Evolutionary conservation across 2,888 invertebrate species (phyloP), one percentile per base, ranked within the genome.

Genomic region (Heliconius ismenius): DNA sequence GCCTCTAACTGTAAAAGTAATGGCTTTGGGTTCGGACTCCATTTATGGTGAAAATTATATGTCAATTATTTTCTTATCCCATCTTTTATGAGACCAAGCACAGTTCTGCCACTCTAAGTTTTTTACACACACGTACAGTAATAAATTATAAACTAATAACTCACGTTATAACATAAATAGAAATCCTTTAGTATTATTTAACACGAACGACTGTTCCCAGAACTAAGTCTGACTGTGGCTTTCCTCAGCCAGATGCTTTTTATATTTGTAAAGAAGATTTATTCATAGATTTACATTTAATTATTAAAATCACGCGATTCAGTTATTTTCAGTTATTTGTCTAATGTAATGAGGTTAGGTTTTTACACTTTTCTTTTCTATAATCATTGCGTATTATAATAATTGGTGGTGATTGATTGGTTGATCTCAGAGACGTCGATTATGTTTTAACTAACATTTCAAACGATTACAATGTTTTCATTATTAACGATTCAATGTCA

Each of bases 211-310:
- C 39, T 73, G 39, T 43, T 39, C 43, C 39, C 21, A 63, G 43
- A 26, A 26, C 26, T 73, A 15, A n/a, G 1, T 63, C 28, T 62
- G 62, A 73, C 39, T 73, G 60, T 63, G 26, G 4, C 26, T 26
- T 70, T 70, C 18, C 69, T 77, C 54, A 39, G 21, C 64, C 70
- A 73, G 69, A 64, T 79, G 73, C 79, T 11, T 32, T 58, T 54
- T 54, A 39, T 36, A 69, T 77, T 76, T 79, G 74, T 75, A 21
- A 7, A 49, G 49, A 49, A 68, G 73, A 77, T 63, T 75, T 69
- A 75, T 77, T 77, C 26, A n/a, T 54, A 58, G 18, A 77, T 75
- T 79, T 70, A 64, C 77, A 75, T 79, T 75, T 77, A 77, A 75
- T 65, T 62, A 13, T 36, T 6, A 11, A 54, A 75, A 73, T 32